Evolutionary conservation across 1,140 invertebrate species (phyloP), one percentile per base, ranked within the genome.

Genomic region (Condylostylus longicornis): DNA sequence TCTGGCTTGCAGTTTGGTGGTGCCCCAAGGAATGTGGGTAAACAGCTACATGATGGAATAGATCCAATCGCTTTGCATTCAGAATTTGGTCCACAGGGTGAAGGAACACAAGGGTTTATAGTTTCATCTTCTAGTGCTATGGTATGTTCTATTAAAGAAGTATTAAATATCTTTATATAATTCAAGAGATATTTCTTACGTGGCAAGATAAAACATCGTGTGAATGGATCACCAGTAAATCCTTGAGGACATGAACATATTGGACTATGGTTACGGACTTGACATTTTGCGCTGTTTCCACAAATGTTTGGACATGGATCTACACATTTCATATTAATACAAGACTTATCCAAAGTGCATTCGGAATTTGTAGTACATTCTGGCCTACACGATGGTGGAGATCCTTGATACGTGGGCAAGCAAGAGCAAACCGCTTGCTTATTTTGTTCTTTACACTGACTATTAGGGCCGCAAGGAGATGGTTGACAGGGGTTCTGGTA

Each of bases 1-100:
- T 86, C 81, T 2, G 82, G 81, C 44, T 80, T 68, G 55, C 82
- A 85, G 47, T 82, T 83, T 2, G 81, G 81, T 3, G 85, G 72
- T 44, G 79, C 70, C 9, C 83, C 82, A 35, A 85, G 69, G 47
- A 78, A 86, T 39, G 74, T 77, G 0, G 74, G 67, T 41, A 77
- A 54, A 55, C 85, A 88, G 18, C 78, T 79, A 43, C 83, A 88
- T 8, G 79, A 75, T 5, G 82, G 74, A 29, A 72, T 71, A 15
- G 71, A 72, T 32, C 75, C 71, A 4, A 76, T 63, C 34, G 76
- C 72, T 34, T 73, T 70, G 58, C 83, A 88, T 53, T 77, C 69
- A n/a, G 82, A 79, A 55, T 87, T 81, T 0, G 78, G 69, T 29
- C 81, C 80, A 51, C 85, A 90, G 2, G 81, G 79, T 33, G 78